Conservation (phyloP, 2,888 invertebrate species). For the Megaustenia siamemsis region DNA sequence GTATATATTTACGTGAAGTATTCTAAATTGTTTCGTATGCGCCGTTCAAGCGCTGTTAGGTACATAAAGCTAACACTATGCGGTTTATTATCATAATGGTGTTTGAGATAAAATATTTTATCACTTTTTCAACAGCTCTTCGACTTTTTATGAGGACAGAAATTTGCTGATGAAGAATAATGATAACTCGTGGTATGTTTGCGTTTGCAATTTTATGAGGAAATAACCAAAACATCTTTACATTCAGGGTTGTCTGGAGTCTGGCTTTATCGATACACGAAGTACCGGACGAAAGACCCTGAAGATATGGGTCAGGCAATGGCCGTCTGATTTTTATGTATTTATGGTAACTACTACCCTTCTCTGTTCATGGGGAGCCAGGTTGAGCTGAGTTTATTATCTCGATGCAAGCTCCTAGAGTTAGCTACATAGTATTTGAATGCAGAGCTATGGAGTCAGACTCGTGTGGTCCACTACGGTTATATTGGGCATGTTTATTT, state of each 20-base stretch:
- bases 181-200: neutral
- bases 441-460: no score
- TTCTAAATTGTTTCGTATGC: no score
- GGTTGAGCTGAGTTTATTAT: neutral
- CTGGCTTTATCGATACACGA: conserved; percentile 28
- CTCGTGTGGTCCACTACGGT: no score
- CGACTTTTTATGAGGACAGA: neutral
- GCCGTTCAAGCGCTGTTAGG: no score
- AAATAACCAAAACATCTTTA: conserved; percentile 6
- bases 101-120: no score
- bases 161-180: neutral
- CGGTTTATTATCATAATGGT: no score
- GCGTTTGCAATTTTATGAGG: conserved; percentile 5
- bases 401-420: neutral
- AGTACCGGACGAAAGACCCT: conserved; percentile 32
- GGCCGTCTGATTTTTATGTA: conserved; percentile 41
- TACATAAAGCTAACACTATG: no score
- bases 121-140: neutral
- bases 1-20: no score
- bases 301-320: conserved; percentile 32
- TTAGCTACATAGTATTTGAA: neutral
- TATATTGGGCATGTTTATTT: no score
- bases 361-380: neutral
- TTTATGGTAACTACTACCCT: conserved; percentile 33
- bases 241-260: conserved; percentile 22